Conservation (phyloP, 1,140 invertebrate genomes). For the Achroia grisella region DNA sequence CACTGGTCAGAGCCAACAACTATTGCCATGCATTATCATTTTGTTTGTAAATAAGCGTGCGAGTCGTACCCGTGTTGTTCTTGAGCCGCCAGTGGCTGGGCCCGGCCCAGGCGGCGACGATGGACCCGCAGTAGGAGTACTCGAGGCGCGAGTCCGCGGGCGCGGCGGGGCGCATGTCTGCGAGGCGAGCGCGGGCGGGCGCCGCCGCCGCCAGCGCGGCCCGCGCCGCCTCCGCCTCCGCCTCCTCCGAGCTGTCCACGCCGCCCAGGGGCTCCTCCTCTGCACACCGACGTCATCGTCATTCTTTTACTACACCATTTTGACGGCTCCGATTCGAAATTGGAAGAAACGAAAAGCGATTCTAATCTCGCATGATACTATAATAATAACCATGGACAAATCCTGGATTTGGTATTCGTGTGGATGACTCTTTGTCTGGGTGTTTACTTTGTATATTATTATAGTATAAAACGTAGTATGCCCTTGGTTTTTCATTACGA, state of each 20-base stretch:
- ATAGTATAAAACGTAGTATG: too few species aligned
- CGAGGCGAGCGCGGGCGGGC: slow-evolving; percentile 30
- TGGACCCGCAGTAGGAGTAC: slow-evolving; percentile 80
- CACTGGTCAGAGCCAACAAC: too few species aligned
- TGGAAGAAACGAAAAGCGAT: neutral
- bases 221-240: slow-evolving; percentile 62
- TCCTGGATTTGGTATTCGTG: too few species aligned
- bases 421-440: too few species aligned
- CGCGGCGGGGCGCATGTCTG: slow-evolving; percentile 57
- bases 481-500: too few species aligned
- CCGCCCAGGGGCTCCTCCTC: slow-evolving; percentile 60
- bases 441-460: too few species aligned
- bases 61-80: slow-evolving; percentile 56
- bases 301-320: too few species aligned
- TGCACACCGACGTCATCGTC: slow-evolving; percentile 20
- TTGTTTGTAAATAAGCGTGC: too few species aligned
- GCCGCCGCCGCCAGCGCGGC: slow-evolving; percentile 39
- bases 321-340: too few species aligned
- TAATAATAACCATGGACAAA: too few species aligned
- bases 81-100: slow-evolving; percentile 84
- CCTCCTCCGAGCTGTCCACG: slow-evolving; percentile 59
- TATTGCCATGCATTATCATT: too few species aligned
- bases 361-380: too few species aligned
- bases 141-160: slow-evolving; percentile 70
- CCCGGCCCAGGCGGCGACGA: slow-evolving; percentile 82